phyloP scores from a whole-genome alignment of 1,140 invertebrate species.

The Zaprionus taronus region DNA sequence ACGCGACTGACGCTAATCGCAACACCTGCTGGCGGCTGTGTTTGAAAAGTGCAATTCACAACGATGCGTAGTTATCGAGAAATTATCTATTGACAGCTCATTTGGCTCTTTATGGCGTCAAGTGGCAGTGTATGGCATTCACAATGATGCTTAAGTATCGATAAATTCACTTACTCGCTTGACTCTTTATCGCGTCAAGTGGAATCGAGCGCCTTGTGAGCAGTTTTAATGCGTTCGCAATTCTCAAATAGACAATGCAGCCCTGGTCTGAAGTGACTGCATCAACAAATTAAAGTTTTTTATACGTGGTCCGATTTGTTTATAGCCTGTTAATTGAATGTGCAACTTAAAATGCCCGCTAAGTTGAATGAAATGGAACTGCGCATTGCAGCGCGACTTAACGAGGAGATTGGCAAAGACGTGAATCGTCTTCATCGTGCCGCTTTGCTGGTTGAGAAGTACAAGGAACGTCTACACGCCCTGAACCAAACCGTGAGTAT shows the following conservation, averaged over 20 bases:
- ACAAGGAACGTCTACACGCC: constrained; percentile 84
- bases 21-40: constrained; percentile 64
- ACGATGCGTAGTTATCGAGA: not conserved
- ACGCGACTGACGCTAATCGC: constrained; percentile 64
- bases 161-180: not conserved
- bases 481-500: constrained; percentile 70
- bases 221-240: not conserved
- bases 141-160: not conserved
- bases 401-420: constrained; percentile 86
- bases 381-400: constrained; percentile 86
- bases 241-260: constrained; percentile 13
- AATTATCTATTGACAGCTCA: not conserved
- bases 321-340: constrained; percentile 53
- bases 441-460: constrained; percentile 67
- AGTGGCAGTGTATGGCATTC: constrained; percentile 21
- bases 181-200: not conserved
- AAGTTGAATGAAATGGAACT: constrained; percentile 64
- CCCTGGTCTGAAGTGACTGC: constrained; percentile 43
- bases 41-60: constrained; percentile 46
- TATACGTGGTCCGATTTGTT: constrained; percentile 67
- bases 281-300: constrained; percentile 60
- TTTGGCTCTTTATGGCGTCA: not conserved
- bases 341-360: constrained; percentile 51
- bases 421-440: constrained; percentile 85
- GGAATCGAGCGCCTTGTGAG: not conserved